Base-by-base conservation (phyloP, 1,140 invertebrate genomes). In the Steinernema feltiae region DNA sequence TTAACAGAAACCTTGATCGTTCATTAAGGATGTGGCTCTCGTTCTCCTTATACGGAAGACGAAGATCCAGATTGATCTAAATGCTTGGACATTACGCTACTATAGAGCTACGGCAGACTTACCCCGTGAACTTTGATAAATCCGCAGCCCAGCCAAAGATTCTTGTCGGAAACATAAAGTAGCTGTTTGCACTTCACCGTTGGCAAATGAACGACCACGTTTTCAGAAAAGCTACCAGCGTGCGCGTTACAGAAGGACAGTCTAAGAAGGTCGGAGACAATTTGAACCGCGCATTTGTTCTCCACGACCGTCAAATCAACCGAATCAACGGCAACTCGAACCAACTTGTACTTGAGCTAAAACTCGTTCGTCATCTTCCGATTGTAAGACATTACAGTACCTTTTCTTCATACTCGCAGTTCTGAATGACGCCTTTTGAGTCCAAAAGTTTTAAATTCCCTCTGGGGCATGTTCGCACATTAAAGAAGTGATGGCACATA, bases 281-380 rank as follows among this genome's bases (percentile, higher is more conserved):
- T 84, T 86, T 95, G 92, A 29, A 95, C 88, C 0, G 92, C 92
- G 7, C 93, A 93, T 21, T 93, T 93, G 29, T 90, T 90, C 87
- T 98, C 95, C 35, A 95, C 92, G 1, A 98, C 86, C 87, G 93
- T 94, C 1, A 98, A 88, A 87, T 97, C 94, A 1, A 98, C 88
- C 0, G 92, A 91, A 88, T 99, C 96, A 29, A 99, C 89, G 0
- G 93, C 92, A 0, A 97, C 88, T 29, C 96, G 89, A 2, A 93
- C 92, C 91, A 98, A 93, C 82, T 92, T 90, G 85, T 99, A 99
- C 85, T 98, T 98, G 32, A 98, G 92, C 84, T 95, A 92, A 81
- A 77, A 70, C 41, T 7, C 7, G 7, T 12, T 46, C 41, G n/a
- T 46, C 41, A 46, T n/a, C 41, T n/a, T 12, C 41, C n/a, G 7